phyloP scores from a whole-genome alignment of 2,888 invertebrate species.

The Gortyna flavago region DNA sequence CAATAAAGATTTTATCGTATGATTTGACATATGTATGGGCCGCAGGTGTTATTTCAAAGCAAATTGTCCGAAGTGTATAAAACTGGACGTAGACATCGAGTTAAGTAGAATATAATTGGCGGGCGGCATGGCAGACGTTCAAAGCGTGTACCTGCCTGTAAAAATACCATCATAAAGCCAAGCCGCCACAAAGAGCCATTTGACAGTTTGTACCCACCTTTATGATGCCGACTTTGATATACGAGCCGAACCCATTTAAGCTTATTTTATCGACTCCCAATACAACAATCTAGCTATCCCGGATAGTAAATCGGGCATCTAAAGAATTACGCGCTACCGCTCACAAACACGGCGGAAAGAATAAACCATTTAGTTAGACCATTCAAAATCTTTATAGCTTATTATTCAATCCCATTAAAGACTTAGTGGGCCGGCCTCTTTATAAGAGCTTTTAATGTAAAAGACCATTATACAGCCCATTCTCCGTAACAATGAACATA shows the following conservation, averaged over 20 bases:
- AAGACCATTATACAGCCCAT: conserved; percentile 85
- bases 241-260: conserved; percentile 86
- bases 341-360: conserved; percentile 81
- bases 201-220: conserved; percentile 89
- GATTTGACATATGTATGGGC: conserved; percentile 63
- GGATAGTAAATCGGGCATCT: conserved; percentile 84
- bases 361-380: conserved; percentile 85
- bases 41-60: conserved; percentile 64
- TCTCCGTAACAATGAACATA: conserved; percentile 86
- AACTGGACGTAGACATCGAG: conserved; percentile 74
- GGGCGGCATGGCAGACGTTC: conserved; percentile 84
- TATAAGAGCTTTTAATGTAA: conserved; percentile 84
- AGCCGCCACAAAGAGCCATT: conserved; percentile 88
- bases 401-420: conserved; percentile 88
- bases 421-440: conserved; percentile 85
- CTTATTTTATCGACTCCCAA: conserved; percentile 88
- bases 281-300: conserved; percentile 81
- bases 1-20: conserved; percentile 63
- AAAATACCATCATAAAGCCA: conserved; percentile 89
- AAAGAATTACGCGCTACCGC: conserved; percentile 79
- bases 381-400: conserved; percentile 88
- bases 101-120: conserved; percentile 90
- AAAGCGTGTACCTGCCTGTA: conserved; percentile 89
- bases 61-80: conserved; percentile 69
- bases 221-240: conserved; percentile 89